Evolutionary conservation across 1,140 invertebrate species (phyloP).

Genomic region (Vanessa atalanta): DNA sequence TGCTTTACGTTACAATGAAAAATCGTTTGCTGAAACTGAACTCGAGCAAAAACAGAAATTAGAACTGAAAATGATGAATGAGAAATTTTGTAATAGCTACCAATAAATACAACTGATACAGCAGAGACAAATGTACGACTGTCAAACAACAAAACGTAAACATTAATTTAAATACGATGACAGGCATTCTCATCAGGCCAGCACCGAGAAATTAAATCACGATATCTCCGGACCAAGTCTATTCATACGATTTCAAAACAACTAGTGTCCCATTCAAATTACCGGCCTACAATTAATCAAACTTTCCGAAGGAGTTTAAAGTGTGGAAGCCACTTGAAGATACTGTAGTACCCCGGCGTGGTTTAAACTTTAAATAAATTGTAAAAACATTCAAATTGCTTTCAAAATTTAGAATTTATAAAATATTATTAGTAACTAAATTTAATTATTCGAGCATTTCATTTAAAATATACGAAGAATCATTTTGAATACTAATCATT

Average conservation of each 20-base stretch:
- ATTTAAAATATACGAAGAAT: no score
- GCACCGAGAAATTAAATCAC: conserved; percentile 48
- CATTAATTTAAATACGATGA: conserved; percentile 54
- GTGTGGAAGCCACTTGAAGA: conserved; percentile 15
- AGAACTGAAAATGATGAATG: conserved; percentile 42
- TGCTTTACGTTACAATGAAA: no score
- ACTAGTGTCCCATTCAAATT: conserved; percentile 50
- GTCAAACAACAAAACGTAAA: conserved; percentile 49
- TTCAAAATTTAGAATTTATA: neutral
- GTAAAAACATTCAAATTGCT: neutral
- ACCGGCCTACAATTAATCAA: conserved; percentile 53
- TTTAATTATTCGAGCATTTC: no score
- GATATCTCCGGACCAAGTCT: conserved; percentile 36
- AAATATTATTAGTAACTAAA: no score
- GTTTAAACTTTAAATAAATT: neutral
- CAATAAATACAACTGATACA: conserved; percentile 44
- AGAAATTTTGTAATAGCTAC: conserved; percentile 46
- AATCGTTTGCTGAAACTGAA: neutral
- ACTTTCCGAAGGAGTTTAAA: conserved; percentile 31
- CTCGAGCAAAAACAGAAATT: conserved; percentile 18
- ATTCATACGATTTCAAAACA: conserved; percentile 57
- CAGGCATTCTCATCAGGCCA: conserved; percentile 41
- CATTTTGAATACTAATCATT: no score
- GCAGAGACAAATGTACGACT: conserved; percentile 45
- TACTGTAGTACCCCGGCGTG: neutral